A percentile compares a stretch with the other conserved stretches of the same genome.
phyloP scores from a whole-genome alignment of 2,797 vertebrate genomes.

The Selene dorsalis region DNA sequence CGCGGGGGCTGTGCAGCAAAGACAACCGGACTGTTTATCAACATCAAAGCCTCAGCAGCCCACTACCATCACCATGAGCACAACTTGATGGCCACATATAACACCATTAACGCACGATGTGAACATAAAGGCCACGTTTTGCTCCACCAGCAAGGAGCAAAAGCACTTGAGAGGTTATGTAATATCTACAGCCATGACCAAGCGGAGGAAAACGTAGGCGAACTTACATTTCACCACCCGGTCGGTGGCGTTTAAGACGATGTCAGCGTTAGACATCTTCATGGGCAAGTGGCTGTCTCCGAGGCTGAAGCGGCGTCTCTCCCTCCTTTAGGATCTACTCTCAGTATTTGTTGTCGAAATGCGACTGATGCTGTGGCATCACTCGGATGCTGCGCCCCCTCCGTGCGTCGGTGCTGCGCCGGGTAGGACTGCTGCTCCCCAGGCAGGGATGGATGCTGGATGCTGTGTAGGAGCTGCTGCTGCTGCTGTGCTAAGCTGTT shows the following conservation, averaged over 20 bases:
- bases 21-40: constrained; percentile 75
- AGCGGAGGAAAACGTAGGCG: constrained; percentile 34
- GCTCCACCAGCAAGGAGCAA: constrained; percentile 13
- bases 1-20: constrained; percentile 51
- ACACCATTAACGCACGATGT: constrained; percentile 41
- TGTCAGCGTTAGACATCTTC: constrained; percentile 91
- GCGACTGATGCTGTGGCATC: constrained; percentile 85
- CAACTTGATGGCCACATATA: constrained; percentile 63
- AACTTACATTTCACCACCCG: constrained; percentile 89
- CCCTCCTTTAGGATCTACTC: constrained; percentile 56
- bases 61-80: constrained; percentile 55
- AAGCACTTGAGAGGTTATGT: constrained; percentile 62
- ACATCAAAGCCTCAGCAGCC: constrained; percentile 74
- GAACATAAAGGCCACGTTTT: constrained; percentile 48
- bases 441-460: constrained; percentile 73
- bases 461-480: constrained; percentile 73
- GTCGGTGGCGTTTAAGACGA: constrained; percentile 87
- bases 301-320: constrained; percentile 70
- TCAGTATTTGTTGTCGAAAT: constrained; percentile 74
- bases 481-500: constrained; percentile 78
- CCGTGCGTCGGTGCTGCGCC: constrained; percentile 81
- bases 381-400: constrained; percentile 80
- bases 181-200: constrained; percentile 46
- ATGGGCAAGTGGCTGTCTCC: constrained; percentile 82
- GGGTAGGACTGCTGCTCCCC: constrained; percentile 79